A percentile compares a stretch with the other conserved stretches of the same genome.
Conservation (phyloP, 2,888 invertebrate genomes). For the Oligia strigilis region DNA sequence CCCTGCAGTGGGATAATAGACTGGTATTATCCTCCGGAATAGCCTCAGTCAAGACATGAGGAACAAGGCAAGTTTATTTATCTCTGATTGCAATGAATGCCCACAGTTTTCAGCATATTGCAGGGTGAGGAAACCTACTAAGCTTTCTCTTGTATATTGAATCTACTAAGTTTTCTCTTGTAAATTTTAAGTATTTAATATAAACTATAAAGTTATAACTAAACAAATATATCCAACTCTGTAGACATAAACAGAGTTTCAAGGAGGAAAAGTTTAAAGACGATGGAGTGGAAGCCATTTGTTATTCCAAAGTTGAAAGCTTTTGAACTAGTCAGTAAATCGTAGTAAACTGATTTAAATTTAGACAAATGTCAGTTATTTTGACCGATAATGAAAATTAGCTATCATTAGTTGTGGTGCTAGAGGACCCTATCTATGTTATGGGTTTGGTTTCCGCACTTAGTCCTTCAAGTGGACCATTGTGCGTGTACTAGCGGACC, state of each 20-base stretch:
- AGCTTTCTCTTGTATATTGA: neutral
- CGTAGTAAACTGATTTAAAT: neutral
- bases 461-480: too few species aligned
- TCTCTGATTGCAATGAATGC: too few species aligned
- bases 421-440: neutral
- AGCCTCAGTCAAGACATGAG: neutral
- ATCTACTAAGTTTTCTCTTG: neutral
- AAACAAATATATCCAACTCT: conserved; percentile 18
- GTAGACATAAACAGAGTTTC: conserved; percentile 3
- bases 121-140: neutral
- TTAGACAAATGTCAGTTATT: conserved; percentile 18
- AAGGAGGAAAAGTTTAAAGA: conserved; percentile 27
- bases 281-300: conserved; percentile 40
- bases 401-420: neutral
- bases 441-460: too few species aligned
- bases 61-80: neutral
- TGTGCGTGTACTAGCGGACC: neutral
- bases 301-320: conserved; percentile 30
- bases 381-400: neutral
- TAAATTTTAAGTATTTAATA: neutral
- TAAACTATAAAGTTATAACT: neutral
- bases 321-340: conserved; percentile 12
- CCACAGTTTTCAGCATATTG: neutral
- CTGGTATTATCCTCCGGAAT: neutral
- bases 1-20: neutral